Conservation (phyloP, 2,888 invertebrate species). For the Pilophorus perplexus region DNA sequence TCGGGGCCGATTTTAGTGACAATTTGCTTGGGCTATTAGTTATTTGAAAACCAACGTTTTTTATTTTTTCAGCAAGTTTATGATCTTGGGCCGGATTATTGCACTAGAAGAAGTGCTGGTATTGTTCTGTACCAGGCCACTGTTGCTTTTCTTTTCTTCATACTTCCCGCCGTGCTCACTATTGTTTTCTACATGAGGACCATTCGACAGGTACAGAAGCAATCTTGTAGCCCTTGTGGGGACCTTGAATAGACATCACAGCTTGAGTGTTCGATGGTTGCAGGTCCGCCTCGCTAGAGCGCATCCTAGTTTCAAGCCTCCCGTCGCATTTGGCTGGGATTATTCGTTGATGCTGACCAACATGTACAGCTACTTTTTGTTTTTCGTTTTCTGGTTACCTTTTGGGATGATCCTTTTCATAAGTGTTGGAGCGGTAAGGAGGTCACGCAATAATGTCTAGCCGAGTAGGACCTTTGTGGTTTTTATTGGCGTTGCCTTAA, state of each 20-base stretch:
- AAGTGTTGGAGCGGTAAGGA: slow-evolving; percentile 54
- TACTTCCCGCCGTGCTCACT: slow-evolving; percentile 60
- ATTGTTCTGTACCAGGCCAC: slow-evolving; percentile 59
- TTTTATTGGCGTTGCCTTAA: neutral
- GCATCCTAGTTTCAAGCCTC: slow-evolving; percentile 62
- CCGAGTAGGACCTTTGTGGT: no score
- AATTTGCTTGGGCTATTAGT: no score
- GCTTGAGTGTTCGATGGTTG: neutral
- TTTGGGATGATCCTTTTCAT: slow-evolving; percentile 61
- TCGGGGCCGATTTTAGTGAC: no score
- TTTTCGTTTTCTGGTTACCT: slow-evolving; percentile 66
- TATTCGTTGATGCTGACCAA: slow-evolving; percentile 63
- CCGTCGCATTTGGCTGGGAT: slow-evolving; percentile 63
- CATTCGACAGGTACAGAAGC: slow-evolving; percentile 51
- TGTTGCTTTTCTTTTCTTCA: slow-evolving; percentile 60
- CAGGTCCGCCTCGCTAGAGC: slow-evolving; percentile 57
- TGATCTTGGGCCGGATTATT: slow-evolving; percentile 67
- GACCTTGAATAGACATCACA: no score
- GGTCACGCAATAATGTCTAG: no score
- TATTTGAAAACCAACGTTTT: no score
- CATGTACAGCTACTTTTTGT: slow-evolving; percentile 63
- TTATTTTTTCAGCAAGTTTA: slow-evolving; percentile 58
- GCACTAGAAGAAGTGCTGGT: slow-evolving; percentile 56
- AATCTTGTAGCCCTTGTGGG: neutral
- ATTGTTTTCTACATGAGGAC: slow-evolving; percentile 57